Percentiles rank a stretch among this genome's conserved stretches.
phyloP scores from a whole-genome alignment of 2,797 vertebrate genomes.

The Lutjanus campechanus region DNA sequence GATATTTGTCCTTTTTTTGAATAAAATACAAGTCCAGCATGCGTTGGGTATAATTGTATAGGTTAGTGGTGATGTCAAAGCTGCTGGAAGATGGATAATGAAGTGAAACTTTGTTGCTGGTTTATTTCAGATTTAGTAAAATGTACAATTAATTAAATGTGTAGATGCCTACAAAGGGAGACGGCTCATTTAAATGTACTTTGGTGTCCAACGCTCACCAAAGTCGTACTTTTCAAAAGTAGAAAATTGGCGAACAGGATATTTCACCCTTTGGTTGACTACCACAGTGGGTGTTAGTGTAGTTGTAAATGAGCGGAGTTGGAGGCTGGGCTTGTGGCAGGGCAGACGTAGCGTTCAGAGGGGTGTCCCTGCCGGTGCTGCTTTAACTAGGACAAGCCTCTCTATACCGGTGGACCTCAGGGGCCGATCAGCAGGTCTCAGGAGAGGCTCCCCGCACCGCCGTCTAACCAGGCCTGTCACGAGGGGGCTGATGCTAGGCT shows the following conservation, averaged over 20 bases:
- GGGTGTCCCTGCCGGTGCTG: conserved; percentile 81
- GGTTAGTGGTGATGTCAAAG: conserved; percentile 18
- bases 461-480: conserved; percentile 85
- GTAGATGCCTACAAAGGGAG: background rate
- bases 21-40: conserved; percentile 10
- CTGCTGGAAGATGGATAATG: conserved; percentile 22
- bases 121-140: conserved; percentile 42
- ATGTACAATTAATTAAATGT: conserved; percentile 20
- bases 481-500: conserved; percentile 77
- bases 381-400: conserved; percentile 82
- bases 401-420: conserved; percentile 79
- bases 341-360: conserved; percentile 48
- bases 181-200: conserved; percentile 24
- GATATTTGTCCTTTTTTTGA: conserved; percentile 41
- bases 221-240: conserved; percentile 44
- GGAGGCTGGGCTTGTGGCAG: conserved; percentile 68
- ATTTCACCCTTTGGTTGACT: conserved; percentile 28
- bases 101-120: conserved; percentile 49
- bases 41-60: conserved; percentile 5
- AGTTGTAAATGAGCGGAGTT: conserved; percentile 67
- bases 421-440: conserved; percentile 81
- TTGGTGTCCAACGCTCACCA: background rate
- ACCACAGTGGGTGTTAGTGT: conserved; percentile 50
- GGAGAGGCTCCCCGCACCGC: conserved; percentile 84
- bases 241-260: conserved; percentile 16